phyloP scores from a whole-genome alignment of 2,113 vertebrate species.

The Candoia aspera region DNA sequence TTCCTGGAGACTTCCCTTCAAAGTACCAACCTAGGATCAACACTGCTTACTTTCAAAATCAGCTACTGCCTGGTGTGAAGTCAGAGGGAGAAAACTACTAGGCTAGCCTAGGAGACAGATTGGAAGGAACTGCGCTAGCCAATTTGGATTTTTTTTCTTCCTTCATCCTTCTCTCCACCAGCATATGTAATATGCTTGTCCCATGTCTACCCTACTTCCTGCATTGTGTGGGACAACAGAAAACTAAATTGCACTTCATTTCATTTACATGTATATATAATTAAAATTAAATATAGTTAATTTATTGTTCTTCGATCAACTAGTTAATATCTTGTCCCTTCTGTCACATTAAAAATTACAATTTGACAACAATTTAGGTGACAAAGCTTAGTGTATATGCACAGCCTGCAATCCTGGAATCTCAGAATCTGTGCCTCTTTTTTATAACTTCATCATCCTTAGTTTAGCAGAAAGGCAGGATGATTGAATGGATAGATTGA shows the following conservation, averaged over 20 bases:
- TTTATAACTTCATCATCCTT: not conserved
- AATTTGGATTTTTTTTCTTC: not conserved
- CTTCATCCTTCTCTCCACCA: not conserved
- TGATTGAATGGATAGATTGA: not conserved
- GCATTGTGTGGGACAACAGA: too few species aligned
- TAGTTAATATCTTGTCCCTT: too few species aligned
- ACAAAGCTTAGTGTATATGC: too few species aligned
- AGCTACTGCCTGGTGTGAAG: not conserved
- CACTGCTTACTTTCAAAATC: not conserved
- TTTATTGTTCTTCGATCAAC: too few species aligned
- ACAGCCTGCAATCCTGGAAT: not conserved
- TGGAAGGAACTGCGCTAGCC: not conserved
- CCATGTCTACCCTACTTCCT: too few species aligned
- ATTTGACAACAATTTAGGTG: too few species aligned
- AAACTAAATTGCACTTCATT: too few species aligned
- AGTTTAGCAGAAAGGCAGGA: not conserved
- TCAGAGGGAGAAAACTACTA: not conserved
- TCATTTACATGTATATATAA: too few species aligned
- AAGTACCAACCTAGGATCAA: not conserved
- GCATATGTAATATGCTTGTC: too few species aligned
- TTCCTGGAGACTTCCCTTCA: not conserved
- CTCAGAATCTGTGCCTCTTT: not conserved
- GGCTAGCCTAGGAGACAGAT: not conserved
- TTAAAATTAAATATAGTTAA: too few species aligned
- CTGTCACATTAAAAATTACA: too few species aligned